Evolutionary conservation across 2,113 vertebrate genomes (phyloP), one percentile per base, ranked within the genome.

Genomic region (Hiodon alosoides): DNA sequence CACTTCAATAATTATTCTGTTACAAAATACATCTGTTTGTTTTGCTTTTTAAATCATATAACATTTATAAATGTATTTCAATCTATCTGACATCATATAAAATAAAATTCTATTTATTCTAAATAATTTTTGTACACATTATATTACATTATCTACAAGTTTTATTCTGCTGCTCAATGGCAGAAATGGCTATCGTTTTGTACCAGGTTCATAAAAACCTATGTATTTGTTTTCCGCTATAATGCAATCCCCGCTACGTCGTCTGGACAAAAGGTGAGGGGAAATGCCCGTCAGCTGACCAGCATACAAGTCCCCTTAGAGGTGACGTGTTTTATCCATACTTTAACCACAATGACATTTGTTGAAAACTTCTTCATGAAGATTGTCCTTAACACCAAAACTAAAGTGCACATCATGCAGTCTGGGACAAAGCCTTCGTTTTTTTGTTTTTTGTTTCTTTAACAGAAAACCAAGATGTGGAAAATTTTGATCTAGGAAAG

Each of bases 41-140:
- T 89, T 88, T 83, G 31, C 86, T 87, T 86, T 89, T 87, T 79
- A 90, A 88, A 89, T 89, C 81, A 87, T 87, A 83, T 82, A 84
- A 87, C 82, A 83, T 85, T 89, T 85, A 81, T 77, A 80, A 79
- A 81, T 78, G 69, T 79, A 79, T 80, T 85, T 79, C 77, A 83
- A 89, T 87, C 88, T 89, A 87, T 88, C 79, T 79, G 72, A 89
- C 86, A 87, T 88, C 71, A 82, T 82, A 89, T 88, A 91, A 90
- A 90, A 90, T 90, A 90, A 89, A 91, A 85, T 86, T 84, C 80
- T 86, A 87, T 90, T 81, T 84, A 81, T 79, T 83, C 78, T 85
- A 84, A 78, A 84, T 67, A 68, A 73, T 74, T 79, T 79, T 82
- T 87, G 67, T 87, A 85, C 85, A 83, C 85, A 87, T 79, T 90